A percentile compares a stretch with the other conserved stretches of the same genome.
These are phyloP conservation scores for Nicator chloris DNA, from an alignment of 2,113 vertebrate genomes.

Conservation along the genomic window DNA sequence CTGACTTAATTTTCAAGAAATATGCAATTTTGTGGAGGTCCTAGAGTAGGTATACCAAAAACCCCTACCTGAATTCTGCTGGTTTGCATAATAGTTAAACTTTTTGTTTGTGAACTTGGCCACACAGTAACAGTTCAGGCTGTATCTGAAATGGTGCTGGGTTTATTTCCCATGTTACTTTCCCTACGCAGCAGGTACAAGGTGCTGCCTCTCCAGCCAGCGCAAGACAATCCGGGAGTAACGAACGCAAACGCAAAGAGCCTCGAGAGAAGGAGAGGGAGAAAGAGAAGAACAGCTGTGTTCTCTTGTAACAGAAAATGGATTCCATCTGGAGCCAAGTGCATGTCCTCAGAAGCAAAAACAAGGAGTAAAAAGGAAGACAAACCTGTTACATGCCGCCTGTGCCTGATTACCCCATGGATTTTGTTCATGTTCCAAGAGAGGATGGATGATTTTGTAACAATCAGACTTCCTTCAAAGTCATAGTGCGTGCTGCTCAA, in stretches of 20 bases:
- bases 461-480: slow-evolving; percentile 81
- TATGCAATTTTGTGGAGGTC: background rate
- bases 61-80: background rate
- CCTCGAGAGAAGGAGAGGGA: slow-evolving; percentile 81
- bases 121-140: background rate
- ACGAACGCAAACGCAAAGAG: slow-evolving; percentile 89
- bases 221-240: slow-evolving; percentile 80
- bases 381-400: slow-evolving; percentile 85
- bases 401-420: slow-evolving; percentile 88
- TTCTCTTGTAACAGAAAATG: slow-evolving; percentile 87
- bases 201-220: slow-evolving; percentile 77
- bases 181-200: slow-evolving; percentile 53
- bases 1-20: background rate
- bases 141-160: background rate
- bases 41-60: background rate
- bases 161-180: background rate
- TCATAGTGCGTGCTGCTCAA: slow-evolving; percentile 76
- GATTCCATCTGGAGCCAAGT: slow-evolving; percentile 60
- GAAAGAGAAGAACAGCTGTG: slow-evolving; percentile 89
- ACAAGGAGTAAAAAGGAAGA: slow-evolving; percentile 69
- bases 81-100: background rate
- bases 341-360: slow-evolving; percentile 61
- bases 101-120: background rate
- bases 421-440: slow-evolving; percentile 71
- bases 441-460: slow-evolving; percentile 79